Evolutionary conservation across 2,113 vertebrate genomes (phyloP), one percentile per base, ranked within the genome.

Genomic region (Glaucidium brasilianum): DNA sequence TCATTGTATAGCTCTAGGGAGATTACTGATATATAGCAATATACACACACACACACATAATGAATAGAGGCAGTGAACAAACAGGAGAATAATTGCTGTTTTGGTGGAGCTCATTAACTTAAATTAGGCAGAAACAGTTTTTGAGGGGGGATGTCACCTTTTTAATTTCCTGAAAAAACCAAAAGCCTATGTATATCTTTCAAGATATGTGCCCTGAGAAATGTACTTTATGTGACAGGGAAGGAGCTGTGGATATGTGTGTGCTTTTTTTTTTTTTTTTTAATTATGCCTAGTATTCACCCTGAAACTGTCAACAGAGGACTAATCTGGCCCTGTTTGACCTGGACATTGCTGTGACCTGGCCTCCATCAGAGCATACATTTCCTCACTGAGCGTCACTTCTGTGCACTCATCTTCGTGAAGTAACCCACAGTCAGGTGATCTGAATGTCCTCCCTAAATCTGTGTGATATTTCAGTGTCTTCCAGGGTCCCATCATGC

Each of bases 21-120:
- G 73, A 75, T 78, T 56, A 29, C 73, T 92, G 96, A 94, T 95
- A 92, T 80, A 80, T 75, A 88, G 56, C 66, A 72, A 30, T 60
- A 90, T 26, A 84, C 32, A 50, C 8, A 58, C 26, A 47, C 29
- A 84, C 29, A 50, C 27, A 60, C 23, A 37, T 50, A 80, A 92
- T 60, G 37, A 91, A 53, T 30, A 81, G 73, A 87, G 60, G 49
- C 49, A 53, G 74, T 41, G 91, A 43, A 41, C 49, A 87, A 82
- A 89, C 49, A 43, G 39, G 50, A 85, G 53, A 64, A 62, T 75
- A 76, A 92, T 60, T 86, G 63, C 34, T 53, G 12, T 68, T 66
- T 89, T 92, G 58, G 41, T 68, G 58, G 77, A 92, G 39, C 29
- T 92, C 82, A 50, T 91, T 92, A 81, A 41, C 76, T 84, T 84